These are phyloP conservation scores for Fabriciana adippe DNA, from an alignment of 2,888 invertebrate species.

Conservation along the genomic window DNA sequence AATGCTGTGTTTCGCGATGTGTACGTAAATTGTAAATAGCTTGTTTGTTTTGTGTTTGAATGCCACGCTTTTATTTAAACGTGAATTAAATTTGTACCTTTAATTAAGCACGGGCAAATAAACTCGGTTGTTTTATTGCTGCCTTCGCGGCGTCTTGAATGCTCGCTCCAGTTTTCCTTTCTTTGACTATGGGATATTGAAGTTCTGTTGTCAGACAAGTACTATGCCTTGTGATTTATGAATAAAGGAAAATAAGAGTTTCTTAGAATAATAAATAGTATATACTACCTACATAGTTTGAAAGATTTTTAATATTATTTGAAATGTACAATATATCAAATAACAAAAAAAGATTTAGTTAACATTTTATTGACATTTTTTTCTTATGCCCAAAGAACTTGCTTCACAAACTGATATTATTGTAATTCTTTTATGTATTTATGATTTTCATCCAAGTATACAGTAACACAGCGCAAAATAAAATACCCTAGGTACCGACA, in stretches of 20 bases:
- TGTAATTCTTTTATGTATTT: too few relatives aligned
- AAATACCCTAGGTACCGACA: too few relatives aligned
- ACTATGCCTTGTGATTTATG: slow-evolving; percentile 14
- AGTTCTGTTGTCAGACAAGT: slow-evolving; percentile 9
- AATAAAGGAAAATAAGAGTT: slow-evolving; percentile 5
- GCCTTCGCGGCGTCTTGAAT: slow-evolving; percentile 16
- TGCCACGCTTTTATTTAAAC: slow-evolving; percentile 40
- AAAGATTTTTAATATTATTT: too few relatives aligned
- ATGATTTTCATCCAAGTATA: too few relatives aligned
- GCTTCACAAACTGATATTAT: too few relatives aligned
- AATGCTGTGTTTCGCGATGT: slow-evolving; percentile 58
- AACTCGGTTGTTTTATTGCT: slow-evolving; percentile 19
- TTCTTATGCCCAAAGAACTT: too few relatives aligned
- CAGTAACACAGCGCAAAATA: too few relatives aligned
- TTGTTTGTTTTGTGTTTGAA: slow-evolving; percentile 45
- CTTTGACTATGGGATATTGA: slow-evolving; percentile 21
- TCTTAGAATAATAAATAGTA: neutral
- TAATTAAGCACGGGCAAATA: slow-evolving; percentile 42
- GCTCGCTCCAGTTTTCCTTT: slow-evolving; percentile 21
- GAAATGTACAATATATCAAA: too few relatives aligned
- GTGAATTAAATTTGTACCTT: slow-evolving; percentile 40
- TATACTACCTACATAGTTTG: too few relatives aligned
- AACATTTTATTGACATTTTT: too few relatives aligned
- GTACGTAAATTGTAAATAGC: slow-evolving; percentile 43
- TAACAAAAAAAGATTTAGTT: too few relatives aligned